A percentile compares a stretch with the other conserved stretches of the same genome.
Evolutionary conservation across 2,888 invertebrate species (phyloP).

Genomic region (Platypus cylindrus): DNA sequence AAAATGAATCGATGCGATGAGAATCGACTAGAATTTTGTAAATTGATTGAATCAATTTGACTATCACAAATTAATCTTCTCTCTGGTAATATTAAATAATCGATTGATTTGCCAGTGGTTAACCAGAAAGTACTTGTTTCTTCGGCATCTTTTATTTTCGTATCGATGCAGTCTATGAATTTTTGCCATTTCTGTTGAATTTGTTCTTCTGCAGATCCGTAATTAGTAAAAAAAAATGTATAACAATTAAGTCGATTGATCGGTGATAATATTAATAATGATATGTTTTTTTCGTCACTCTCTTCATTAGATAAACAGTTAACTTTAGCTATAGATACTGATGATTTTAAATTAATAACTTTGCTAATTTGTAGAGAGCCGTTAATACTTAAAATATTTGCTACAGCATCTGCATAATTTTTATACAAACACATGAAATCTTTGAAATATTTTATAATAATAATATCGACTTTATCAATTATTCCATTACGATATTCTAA

Average conservation of each 20-base stretch:
- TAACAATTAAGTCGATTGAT: constrained; percentile 48
- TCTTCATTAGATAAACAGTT: constrained; percentile 31
- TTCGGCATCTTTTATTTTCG: constrained; percentile 52
- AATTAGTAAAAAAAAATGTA: constrained; percentile 44
- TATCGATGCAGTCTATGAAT: constrained; percentile 50
- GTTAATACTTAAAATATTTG: constrained; percentile 59
- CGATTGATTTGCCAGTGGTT: constrained; percentile 47
- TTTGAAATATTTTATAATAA: constrained; percentile 55
- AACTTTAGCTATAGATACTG: constrained; percentile 25
- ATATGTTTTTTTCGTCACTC: constrained; percentile 45
- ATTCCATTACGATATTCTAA: constrained; percentile 56
- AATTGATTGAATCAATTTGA: constrained; percentile 51
- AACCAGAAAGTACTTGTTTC: constrained; percentile 64
- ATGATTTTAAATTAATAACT: constrained; percentile 46
- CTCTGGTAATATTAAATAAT: constrained; percentile 48
- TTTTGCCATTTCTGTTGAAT: constrained; percentile 47
- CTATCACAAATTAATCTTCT: constrained; percentile 72
- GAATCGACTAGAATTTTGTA: constrained; percentile 59
- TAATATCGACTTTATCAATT: constrained; percentile 51
- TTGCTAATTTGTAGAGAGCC: constrained; percentile 55
- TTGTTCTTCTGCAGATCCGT: constrained; percentile 30
- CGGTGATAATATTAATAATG: constrained; percentile 48
- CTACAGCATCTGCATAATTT: constrained; percentile 56
- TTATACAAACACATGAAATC: constrained; percentile 60
- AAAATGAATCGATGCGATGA: constrained; percentile 70